Base-by-base conservation (phyloP, 1,140 invertebrate genomes). In the Drosophila sp. region DNA sequence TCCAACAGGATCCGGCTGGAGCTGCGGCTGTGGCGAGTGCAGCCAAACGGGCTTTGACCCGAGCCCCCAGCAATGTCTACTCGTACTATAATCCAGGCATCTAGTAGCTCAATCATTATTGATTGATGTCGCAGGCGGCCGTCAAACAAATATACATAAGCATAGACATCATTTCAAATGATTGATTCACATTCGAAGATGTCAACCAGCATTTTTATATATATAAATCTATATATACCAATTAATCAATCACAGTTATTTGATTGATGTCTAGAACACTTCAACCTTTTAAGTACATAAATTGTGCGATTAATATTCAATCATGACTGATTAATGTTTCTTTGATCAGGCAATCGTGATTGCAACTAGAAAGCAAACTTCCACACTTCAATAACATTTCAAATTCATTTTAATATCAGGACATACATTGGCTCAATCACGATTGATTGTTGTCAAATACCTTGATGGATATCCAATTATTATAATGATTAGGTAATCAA, bases 71-170 rank as follows among this genome's bases (percentile, higher is more conserved):
- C 63, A 75, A 56, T 21, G 53, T 86, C 7, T 90, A 91, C 41
- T 86, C 82, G 13, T 91, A 89, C 50, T 91, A 86, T 41, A 91
- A 90, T 82, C 80, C 84, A 5, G 82, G 90, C 14, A 62, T 90
- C 54, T 91, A 90, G 65, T 36, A 5, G 36, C 36, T 11, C 8
- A 2, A 7, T n/a, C 7, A 48, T 27, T 5, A 29, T n/a, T 43
- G 21, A 48, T 29, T 27, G 45, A 27, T 11, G 11, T 38, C n/a
- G 4, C 14, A 13, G 29, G 34, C 41, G 4, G 27, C 1, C 27
- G 7, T 2, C 4, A 29, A 5, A 29, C 0, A 29, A 5, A 29
- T 5, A 29, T 29, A 29, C 7, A 29, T 2, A 2, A 4, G 27
- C 7, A 29, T 29, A 29, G 4, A 5, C 4, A 29, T 29, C 27